Evolutionary conservation across 2,113 vertebrate genomes (phyloP).

Genomic region (Urocynchramus pylzowi): DNA sequence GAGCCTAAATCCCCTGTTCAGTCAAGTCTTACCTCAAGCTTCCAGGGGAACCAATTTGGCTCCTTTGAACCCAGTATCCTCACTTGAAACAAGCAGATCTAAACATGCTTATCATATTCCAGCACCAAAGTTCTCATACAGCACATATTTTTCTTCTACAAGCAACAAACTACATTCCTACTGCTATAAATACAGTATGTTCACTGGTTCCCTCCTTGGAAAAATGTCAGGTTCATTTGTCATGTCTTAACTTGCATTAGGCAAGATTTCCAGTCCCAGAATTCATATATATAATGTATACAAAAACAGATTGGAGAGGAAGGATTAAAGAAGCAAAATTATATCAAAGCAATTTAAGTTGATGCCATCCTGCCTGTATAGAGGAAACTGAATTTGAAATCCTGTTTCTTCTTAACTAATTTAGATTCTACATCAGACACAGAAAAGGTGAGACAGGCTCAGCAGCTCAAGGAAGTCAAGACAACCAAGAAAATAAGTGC

Average conservation of each 20-base stretch:
- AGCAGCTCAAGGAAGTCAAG: slow-evolving; percentile 3
- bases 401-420: slow-evolving; percentile 45
- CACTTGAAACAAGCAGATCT: background rate
- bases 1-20: background rate
- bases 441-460: slow-evolving; percentile 23
- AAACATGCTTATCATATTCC: background rate
- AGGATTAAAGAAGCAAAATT: slow-evolving; percentile 53
- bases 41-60: background rate
- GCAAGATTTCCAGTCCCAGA: slow-evolving; percentile 50
- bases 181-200: slow-evolving; percentile 61
- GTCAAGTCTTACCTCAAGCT: background rate
- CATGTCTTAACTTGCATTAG: slow-evolving; percentile 60
- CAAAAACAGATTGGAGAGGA: slow-evolving; percentile 53
- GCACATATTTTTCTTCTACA: slow-evolving; percentile 6
- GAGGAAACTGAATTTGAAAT: slow-evolving; percentile 45
- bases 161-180: slow-evolving; percentile 32
- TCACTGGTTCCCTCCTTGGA: slow-evolving; percentile 42
- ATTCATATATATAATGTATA: slow-evolving; percentile 33
- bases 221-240: slow-evolving; percentile 66
- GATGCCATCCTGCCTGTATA: background rate
- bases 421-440: slow-evolving; percentile 42
- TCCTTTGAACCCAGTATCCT: background rate
- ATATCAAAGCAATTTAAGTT: slow-evolving; percentile 12
- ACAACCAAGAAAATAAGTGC: background rate
- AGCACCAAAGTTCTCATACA: background rate